Evolutionary conservation across 2,888 invertebrate genomes (phyloP).

Genomic region (Hirtodrosophila alboralis): DNA sequence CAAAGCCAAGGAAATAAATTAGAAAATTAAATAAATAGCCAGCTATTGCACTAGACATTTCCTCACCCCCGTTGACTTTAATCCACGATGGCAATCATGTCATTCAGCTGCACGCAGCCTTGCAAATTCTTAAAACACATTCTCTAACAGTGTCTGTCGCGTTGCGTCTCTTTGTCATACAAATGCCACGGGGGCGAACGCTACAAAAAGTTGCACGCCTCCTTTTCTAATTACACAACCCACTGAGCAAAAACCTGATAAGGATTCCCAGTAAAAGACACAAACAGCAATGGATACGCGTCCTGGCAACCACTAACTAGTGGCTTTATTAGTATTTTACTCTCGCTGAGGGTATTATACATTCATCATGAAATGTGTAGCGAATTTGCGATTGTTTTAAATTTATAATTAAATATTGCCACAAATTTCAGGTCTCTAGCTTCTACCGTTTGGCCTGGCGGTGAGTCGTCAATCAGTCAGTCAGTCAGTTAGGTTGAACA

Average conservation of each 20-base stretch:
- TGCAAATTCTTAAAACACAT: constrained; percentile 1
- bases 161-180: constrained; percentile 57
- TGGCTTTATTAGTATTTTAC: constrained; percentile 1
- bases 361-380: too few species aligned
- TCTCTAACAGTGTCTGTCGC: not conserved
- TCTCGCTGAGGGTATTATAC: too few species aligned
- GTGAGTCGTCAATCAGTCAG: too few species aligned
- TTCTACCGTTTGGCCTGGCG: too few species aligned
- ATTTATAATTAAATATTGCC: too few species aligned
- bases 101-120: constrained; percentile 15
- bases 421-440: too few species aligned
- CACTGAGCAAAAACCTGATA: constrained; percentile 39
- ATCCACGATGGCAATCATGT: constrained; percentile 15
- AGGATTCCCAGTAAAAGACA: constrained; percentile 19
- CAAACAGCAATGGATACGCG: constrained; percentile 10
- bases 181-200: constrained; percentile 38
- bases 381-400: too few species aligned
- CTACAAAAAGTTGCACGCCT: constrained; percentile 24
- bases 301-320: not conserved
- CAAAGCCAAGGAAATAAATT: constrained; percentile 45
- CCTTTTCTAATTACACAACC: constrained; percentile 65
- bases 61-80: constrained; percentile 15
- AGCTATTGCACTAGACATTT: constrained; percentile 17
- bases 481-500: too few species aligned
- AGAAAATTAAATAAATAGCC: constrained; percentile 54